These are phyloP conservation scores for Microcebus lehilahytsara DNA, from an alignment of 2,113 vertebrate genomes.

Conservation along the genomic window DNA sequence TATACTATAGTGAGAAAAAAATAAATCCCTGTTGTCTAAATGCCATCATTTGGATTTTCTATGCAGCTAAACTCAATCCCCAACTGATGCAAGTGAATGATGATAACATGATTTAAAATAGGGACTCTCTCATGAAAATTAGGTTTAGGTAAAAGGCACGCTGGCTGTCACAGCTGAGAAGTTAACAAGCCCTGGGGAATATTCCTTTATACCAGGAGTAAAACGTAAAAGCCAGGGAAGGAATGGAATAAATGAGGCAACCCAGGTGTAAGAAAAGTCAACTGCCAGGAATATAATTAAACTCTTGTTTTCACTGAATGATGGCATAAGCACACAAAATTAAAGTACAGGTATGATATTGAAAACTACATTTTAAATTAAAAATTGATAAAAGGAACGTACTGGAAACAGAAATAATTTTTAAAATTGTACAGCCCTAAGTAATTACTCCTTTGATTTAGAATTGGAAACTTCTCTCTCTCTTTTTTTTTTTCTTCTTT, in stretches of 20 bases:
- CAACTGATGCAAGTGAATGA: background rate
- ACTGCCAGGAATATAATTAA: background rate
- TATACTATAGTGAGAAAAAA: background rate
- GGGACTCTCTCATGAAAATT: background rate
- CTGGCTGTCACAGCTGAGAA: background rate
- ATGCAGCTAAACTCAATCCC: background rate
- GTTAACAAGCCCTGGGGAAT: background rate
- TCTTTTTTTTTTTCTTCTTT: background rate
- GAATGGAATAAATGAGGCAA: background rate
- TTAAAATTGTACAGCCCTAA: background rate
- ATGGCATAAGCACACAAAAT: background rate
- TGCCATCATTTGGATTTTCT: background rate
- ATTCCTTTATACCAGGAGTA: background rate
- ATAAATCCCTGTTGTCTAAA: background rate
- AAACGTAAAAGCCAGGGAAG: background rate
- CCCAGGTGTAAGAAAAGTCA: background rate
- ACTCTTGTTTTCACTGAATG: background rate
- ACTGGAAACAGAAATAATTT: background rate
- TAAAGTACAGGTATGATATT: background rate
- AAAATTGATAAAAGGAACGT: background rate
- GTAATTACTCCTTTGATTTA: background rate
- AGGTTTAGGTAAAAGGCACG: background rate
- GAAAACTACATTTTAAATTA: conserved; percentile 12
- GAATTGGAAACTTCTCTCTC: background rate
- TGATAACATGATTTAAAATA: background rate